Evolutionary conservation across 2,888 invertebrate species (phyloP).

Genomic region (Cepaea hortensis): DNA sequence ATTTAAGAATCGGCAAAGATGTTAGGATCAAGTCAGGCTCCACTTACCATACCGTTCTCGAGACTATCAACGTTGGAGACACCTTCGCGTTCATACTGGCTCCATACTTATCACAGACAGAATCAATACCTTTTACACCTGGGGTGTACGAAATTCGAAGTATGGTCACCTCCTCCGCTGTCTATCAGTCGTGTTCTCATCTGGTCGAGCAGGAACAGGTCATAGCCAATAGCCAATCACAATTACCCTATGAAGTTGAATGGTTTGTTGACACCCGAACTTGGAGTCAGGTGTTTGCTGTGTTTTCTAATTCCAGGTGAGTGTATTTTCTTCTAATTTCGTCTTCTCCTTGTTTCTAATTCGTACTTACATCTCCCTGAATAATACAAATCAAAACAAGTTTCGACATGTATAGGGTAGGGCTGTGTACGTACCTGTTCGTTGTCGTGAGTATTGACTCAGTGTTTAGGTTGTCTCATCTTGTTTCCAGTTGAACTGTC

Average conservation of each 20-base stretch:
- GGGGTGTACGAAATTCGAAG: background rate
- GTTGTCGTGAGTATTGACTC: too few relatives aligned
- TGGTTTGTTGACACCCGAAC: slow-evolving; percentile 21
- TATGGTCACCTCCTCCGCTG: background rate
- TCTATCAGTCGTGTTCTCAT: background rate
- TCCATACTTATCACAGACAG: background rate
- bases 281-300: slow-evolving; percentile 24
- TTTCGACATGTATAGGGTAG: too few relatives aligned
- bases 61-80: background rate
- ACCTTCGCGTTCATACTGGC: slow-evolving; percentile 1
- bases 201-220: slow-evolving; percentile 19
- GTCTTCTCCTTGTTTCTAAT: background rate
- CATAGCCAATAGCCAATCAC: background rate
- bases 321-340: background rate
- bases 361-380: background rate
- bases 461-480: too few relatives aligned
- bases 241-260: background rate
- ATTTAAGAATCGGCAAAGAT: slow-evolving; percentile 9
- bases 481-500: too few relatives aligned
- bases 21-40: background rate
- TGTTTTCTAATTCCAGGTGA: slow-evolving; percentile 26
- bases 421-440: too few relatives aligned
- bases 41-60: slow-evolving; percentile 8
- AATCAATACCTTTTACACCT: background rate
- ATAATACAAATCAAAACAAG: too few relatives aligned